These are phyloP conservation scores for Daphoenositta chrysoptera DNA, from an alignment of 2,113 vertebrate species.

Conservation along the genomic window DNA sequence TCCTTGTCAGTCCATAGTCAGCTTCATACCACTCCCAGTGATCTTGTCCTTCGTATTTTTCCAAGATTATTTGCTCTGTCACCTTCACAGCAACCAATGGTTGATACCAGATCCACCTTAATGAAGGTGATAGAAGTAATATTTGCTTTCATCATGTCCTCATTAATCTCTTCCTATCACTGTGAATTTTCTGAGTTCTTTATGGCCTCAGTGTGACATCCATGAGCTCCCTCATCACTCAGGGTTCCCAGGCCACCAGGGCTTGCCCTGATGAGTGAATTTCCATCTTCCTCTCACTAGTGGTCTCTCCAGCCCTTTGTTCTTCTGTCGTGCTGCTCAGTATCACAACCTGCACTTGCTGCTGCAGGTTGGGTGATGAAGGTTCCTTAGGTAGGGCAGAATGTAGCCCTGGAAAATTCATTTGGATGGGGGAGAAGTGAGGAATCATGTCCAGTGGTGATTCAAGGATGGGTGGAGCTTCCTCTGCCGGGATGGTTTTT, in stretches of 20 bases:
- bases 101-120: neutral
- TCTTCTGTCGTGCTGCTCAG: fast-evolving
- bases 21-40: neutral
- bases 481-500: neutral
- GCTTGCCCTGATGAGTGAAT: neutral
- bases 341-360: neutral
- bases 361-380: neutral
- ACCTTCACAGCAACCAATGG: neutral
- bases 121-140: neutral
- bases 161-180: neutral
- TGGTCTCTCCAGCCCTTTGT: neutral
- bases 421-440: neutral
- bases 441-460: neutral
- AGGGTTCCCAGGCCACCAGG: neutral
- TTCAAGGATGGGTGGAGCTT: neutral
- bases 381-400: neutral
- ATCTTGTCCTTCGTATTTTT: neutral
- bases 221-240: neutral
- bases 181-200: neutral
- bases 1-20: neutral
- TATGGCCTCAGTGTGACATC: neutral
- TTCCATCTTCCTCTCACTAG: neutral
- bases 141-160: neutral
- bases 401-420: neutral
- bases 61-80: neutral